These are phyloP conservation scores for Hypomesus transpacificus DNA, from an alignment of 2,113 vertebrate species.

Conservation along the genomic window DNA sequence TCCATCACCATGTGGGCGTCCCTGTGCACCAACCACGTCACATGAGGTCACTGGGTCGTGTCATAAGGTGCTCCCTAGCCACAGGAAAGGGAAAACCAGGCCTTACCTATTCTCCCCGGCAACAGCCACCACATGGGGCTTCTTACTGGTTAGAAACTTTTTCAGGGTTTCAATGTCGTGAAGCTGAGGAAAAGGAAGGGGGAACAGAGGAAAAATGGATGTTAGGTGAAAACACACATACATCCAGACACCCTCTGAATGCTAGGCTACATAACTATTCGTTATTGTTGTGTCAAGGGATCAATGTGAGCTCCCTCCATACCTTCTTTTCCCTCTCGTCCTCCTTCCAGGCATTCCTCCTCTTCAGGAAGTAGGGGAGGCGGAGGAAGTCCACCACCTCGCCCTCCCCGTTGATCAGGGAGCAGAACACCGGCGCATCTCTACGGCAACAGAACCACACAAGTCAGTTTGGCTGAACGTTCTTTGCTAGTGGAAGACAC, in stretches of 20 bases:
- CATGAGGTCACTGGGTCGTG: background rate
- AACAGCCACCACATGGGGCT: constrained; percentile 85
- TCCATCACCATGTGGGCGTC: constrained; percentile 98
- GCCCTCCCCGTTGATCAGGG: constrained; percentile 85
- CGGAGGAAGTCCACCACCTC: constrained; percentile 89
- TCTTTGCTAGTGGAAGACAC: background rate
- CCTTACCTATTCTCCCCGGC: constrained; percentile 84
- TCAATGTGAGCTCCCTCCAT: constrained; percentile 12
- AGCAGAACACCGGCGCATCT: constrained; percentile 85
- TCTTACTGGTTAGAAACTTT: constrained; percentile 87
- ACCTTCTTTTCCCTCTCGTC: constrained; percentile 88
- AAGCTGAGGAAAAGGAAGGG: constrained; percentile 60
- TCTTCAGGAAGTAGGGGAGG: constrained; percentile 85
- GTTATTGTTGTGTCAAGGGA: background rate
- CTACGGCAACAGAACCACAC: constrained; percentile 49
- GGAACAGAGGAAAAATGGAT: too few relatives aligned
- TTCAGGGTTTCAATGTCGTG: constrained; percentile 87
- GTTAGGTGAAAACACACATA: too few relatives aligned
- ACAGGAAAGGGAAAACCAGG: background rate
- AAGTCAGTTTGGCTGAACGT: background rate
- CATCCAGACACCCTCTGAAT: background rate
- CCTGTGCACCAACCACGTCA: constrained; percentile 57
- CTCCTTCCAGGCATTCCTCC: constrained; percentile 87
- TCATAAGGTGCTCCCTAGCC: background rate
- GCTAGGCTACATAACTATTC: background rate